Evolutionary conservation across 2,113 vertebrate genomes (phyloP), one percentile per base, ranked within the genome.

Genomic region (Leptodactylus fuscus): DNA sequence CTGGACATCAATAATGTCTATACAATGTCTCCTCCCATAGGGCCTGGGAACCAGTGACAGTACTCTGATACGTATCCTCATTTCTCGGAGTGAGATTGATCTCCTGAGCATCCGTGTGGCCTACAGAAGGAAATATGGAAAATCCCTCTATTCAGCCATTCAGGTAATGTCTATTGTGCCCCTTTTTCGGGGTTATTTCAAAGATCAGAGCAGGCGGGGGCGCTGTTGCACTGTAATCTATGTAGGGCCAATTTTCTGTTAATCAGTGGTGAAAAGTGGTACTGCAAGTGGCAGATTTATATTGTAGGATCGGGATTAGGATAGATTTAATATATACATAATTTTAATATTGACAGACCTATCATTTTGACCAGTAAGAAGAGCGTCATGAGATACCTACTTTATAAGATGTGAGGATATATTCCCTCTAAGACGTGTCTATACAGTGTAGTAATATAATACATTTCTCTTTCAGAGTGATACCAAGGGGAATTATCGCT

Each of bases 71-170:
- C 90, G 92, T 1, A 90, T 94, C 85, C 90, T 95, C 5, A 76
- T 93, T 55, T 91, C 91, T 41, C 91, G 90, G 18, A 91, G 93
- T 49, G 94, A 95, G 84, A 90, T 74, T 0, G 93, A 95, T 79
- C 92, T 95, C 13, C 87, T 94, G 4, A 92, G 93, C 67, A 92
- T 94, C 58, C 87, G 93, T 10, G 86, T 90, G 0, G 90, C 91
- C 62, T 94, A 90, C 83, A 91, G 67, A 81, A 93, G 88, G 83
- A 91, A 91, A 76, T 91, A 91, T 60, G 92, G 92, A 38, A 90
- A 89, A 38, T 95, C 93, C 1, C 92, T 95, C 6, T 95, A 94
- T 80, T 93, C 93, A 36, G 87, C 88, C 34, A 87, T 92, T 29
- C 87, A 89, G 91, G 93, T 93, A 36, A 74, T 44, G 24, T 29